phyloP scores from a whole-genome alignment of 2,888 invertebrate species.

The Ormyrus thymus region DNA sequence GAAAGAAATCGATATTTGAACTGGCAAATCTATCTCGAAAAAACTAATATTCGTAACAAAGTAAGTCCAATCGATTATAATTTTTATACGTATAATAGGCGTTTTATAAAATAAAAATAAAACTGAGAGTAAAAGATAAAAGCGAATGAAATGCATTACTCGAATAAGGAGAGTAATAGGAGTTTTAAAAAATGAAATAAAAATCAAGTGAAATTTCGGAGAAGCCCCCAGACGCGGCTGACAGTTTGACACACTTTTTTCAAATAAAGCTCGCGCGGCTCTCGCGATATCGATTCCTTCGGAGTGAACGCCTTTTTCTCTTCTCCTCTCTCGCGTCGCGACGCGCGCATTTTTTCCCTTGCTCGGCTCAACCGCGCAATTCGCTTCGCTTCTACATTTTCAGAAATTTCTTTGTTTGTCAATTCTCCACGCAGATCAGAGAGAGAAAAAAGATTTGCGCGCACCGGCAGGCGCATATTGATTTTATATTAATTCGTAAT shows the following conservation, averaged over 20 bases:
- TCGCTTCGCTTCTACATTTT: background rate
- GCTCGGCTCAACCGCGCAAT: background rate
- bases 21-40: too few relatives aligned
- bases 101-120: too few relatives aligned
- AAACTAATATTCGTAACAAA: too few relatives aligned
- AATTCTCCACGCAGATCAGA: background rate
- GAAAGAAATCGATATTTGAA: too few relatives aligned
- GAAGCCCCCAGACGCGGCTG: background rate
- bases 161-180: too few relatives aligned
- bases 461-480: background rate
- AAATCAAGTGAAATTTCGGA: background rate
- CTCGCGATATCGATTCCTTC: slow-evolving; percentile 41
- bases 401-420: too few relatives aligned
- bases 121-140: too few relatives aligned
- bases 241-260: slow-evolving; percentile 40
- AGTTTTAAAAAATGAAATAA: too few relatives aligned
- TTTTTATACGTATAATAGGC: too few relatives aligned
- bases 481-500: background rate
- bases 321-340: too few relatives aligned
- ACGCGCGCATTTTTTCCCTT: background rate
- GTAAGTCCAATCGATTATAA: too few relatives aligned
- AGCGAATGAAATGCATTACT: too few relatives aligned
- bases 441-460: background rate
- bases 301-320: slow-evolving; percentile 23
- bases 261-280: slow-evolving; percentile 24